A percentile compares a stretch with the other conserved stretches of the same genome.
Conservation (phyloP, 2,888 invertebrate genomes). For the Dione juno region DNA sequence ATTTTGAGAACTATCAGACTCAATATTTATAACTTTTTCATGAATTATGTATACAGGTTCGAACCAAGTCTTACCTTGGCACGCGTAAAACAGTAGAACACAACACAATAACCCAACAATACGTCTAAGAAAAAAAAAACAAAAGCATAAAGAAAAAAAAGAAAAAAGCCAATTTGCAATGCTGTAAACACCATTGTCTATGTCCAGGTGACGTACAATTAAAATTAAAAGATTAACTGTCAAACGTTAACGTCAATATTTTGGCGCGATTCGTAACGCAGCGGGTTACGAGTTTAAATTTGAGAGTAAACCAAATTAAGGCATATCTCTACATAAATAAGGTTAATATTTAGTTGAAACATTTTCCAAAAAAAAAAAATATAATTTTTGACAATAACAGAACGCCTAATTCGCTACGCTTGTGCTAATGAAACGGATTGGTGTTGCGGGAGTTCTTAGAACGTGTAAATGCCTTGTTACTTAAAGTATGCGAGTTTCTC, state of each 20-base stretch:
- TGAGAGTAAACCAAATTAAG: conserved; percentile 33
- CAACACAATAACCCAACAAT: conserved; percentile 29
- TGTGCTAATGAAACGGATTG: conserved; percentile 67
- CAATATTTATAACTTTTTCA: background rate
- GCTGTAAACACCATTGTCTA: conserved; percentile 54
- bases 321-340: conserved; percentile 44
- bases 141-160: conserved; percentile 30
- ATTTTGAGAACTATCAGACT: too few relatives aligned
- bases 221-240: conserved; percentile 49
- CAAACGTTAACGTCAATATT: conserved; percentile 58
- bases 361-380: conserved; percentile 24
- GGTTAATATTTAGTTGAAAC: conserved; percentile 24
- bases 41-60: conserved; percentile 6
- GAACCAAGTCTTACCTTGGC: conserved; percentile 25
- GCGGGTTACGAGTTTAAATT: conserved; percentile 53
- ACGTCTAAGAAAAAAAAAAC: conserved; percentile 34
- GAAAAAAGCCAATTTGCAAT: conserved; percentile 56
- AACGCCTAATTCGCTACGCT: conserved; percentile 68
- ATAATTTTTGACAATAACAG: conserved; percentile 46
- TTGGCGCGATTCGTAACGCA: conserved; percentile 78
- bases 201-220: conserved; percentile 50
- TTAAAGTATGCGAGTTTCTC: conserved; percentile 12
- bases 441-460: conserved; percentile 61
- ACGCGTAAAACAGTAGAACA: conserved; percentile 47
- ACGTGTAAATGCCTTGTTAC: conserved; percentile 41